Conservation (phyloP, 2,113 vertebrate species). For the Climacteris rufus region DNA sequence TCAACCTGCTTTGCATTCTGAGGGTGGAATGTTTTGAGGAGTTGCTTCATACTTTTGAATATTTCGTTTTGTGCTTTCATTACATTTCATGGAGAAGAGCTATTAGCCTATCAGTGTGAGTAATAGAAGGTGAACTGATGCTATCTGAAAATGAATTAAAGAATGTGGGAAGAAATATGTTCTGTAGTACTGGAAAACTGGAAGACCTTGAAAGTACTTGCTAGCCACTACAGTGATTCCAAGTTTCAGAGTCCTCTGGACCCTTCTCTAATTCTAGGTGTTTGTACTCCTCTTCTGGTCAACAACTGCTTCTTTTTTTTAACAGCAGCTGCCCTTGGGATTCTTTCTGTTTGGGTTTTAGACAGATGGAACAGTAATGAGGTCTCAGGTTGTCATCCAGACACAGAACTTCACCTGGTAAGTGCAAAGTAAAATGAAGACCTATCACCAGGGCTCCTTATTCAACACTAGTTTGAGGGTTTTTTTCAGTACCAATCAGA, state of each 20-base stretch:
- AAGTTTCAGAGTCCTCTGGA: not conserved
- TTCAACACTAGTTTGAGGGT: rapidly evolving
- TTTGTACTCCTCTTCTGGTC: not conserved
- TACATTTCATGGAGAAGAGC: not conserved
- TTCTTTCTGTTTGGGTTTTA: not conserved
- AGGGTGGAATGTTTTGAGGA: not conserved
- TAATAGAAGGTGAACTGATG: not conserved
- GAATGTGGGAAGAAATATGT: not conserved
- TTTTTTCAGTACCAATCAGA: not conserved
- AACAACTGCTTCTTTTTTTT: not conserved
- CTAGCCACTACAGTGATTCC: not conserved
- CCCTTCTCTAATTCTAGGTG: not conserved
- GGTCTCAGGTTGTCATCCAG: not conserved
- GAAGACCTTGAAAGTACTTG: not conserved
- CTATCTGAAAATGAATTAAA: not conserved
- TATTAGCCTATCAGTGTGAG: not conserved
- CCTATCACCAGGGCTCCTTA: not conserved
- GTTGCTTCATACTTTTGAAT: not conserved
- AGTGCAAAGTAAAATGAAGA: not conserved
- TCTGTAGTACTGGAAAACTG: not conserved
- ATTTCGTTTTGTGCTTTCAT: not conserved
- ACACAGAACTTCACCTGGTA: not conserved
- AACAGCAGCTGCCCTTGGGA: not conserved
- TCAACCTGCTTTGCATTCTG: not conserved
- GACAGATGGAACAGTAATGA: not conserved